phyloP scores from a whole-genome alignment of 2,113 vertebrate species.

The Oxygymnocypris stewartii region DNA sequence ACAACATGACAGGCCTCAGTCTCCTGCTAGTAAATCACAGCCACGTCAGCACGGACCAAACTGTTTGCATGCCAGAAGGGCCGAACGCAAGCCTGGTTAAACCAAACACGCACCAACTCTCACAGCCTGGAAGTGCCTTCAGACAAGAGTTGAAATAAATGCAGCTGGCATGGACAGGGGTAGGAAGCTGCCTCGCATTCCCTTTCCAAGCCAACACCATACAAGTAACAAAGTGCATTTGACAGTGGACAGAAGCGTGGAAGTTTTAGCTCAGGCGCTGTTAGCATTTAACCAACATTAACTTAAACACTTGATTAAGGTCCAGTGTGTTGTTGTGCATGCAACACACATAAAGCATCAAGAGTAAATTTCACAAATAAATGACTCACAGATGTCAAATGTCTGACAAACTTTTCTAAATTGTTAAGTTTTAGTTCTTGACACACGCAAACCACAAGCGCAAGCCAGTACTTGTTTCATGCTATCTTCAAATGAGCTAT shows the following conservation, averaged over 20 bases:
- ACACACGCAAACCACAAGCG: not conserved
- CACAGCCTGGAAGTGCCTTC: not conserved
- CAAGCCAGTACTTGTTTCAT: not conserved
- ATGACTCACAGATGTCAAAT: not conserved
- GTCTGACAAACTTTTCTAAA: not conserved
- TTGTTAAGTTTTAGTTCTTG: not conserved
- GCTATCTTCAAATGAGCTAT: not conserved
- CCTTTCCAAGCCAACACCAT: not conserved
- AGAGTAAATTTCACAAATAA: not conserved
- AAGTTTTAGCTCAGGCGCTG: not conserved
- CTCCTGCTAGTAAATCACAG: slow-evolving; percentile 47
- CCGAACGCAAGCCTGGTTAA: slow-evolving; percentile 32
- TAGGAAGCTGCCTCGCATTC: slow-evolving; percentile 5
- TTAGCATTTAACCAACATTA: not conserved
- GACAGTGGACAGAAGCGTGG: slow-evolving; percentile 1
- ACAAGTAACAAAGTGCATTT: not conserved
- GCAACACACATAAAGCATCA: not conserved
- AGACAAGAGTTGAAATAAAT: slow-evolving; percentile 4
- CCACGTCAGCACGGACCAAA: slow-evolving; percentile 48
- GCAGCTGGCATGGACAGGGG: not conserved
- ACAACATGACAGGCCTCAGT: slow-evolving; percentile 50
- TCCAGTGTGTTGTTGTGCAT: not conserved
- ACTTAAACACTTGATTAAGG: not conserved
- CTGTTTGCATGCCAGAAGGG: slow-evolving; percentile 41
- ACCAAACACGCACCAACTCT: slow-evolving; percentile 5